Evolutionary conservation across 2,888 invertebrate species (phyloP), one percentile per base, ranked within the genome.

Genomic region (Carterocephalus palaemon): DNA sequence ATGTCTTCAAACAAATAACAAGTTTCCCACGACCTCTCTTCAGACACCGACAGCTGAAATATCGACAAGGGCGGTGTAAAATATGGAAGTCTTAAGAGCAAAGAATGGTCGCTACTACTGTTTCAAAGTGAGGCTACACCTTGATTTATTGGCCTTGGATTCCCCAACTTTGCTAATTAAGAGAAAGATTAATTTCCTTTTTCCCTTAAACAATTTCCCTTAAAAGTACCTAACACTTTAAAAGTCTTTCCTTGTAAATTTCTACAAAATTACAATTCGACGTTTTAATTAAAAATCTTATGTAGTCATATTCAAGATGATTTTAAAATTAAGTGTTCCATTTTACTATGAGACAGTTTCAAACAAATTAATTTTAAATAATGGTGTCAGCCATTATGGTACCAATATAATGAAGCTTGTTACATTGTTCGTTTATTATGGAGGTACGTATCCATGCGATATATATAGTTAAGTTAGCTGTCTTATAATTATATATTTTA

Each of bases 121-220:
- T 69, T 70, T 56, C 61, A 65, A 74, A 74, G 54, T 64, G 60
- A 62, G 70, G 68, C 57, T 75, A 69, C 77, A 82, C 82, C 83
- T 81, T 82, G 82, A 84, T 83, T 84, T 82, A 83, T 83, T 60
- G 70, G 67, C 73, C 77, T 74, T 77, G 80, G 74, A 80, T 78
- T 70, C 70, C 64, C 68, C 67, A 83, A 83, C 80, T 84, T 84
- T 80, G 59, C 82, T 83, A 84, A 84, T 83, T 84, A 84, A 81
- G 79, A 74, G 69, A 82, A 83, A 83, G 83, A 84, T 83, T 81
- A 81, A 84, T 84, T 78, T 82, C 78, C 77, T 69, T 73, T 74
- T 77, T 74, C 74, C 73, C 67, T 76, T 73, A 79, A 79, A 81
- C 74, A 83, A 81, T 82, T 82, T 79, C 75, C 75, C 60, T 60